phyloP scores from a whole-genome alignment of 2,888 invertebrate species.

The Luperina nickerlii region DNA sequence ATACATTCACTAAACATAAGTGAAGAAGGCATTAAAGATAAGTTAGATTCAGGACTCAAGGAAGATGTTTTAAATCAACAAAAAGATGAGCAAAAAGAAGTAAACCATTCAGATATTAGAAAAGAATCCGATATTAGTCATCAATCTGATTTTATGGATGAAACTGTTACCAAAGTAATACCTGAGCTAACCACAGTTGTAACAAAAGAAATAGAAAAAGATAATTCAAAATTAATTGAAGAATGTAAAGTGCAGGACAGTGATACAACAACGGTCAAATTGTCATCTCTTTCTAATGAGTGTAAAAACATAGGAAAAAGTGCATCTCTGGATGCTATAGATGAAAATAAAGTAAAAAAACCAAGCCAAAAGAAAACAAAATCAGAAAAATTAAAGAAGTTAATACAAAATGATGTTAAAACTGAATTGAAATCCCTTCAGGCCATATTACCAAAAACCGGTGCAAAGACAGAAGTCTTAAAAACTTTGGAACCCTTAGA shows the following conservation, averaged over 20 bases:
- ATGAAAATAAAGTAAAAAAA: slow-evolving; percentile 50
- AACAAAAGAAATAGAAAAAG: slow-evolving; percentile 19
- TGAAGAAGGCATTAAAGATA: not conserved
- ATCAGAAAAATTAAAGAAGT: slow-evolving; percentile 62
- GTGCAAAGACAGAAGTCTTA: slow-evolving; percentile 16
- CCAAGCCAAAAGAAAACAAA: slow-evolving; percentile 57
- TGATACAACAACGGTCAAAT: slow-evolving; percentile 5
- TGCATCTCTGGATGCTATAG: slow-evolving; percentile 57
- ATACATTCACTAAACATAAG: slow-evolving; percentile 2
- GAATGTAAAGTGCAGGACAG: not conserved
- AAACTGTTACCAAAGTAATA: slow-evolving; percentile 4
- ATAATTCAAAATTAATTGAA: slow-evolving; percentile 12
- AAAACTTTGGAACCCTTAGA: slow-evolving; percentile 11
- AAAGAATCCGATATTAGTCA: not conserved
- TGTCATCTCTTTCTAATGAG: slow-evolving; percentile 15
- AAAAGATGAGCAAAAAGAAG: slow-evolving; percentile 14
- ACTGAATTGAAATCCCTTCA: slow-evolving; percentile 32
- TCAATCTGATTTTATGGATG: slow-evolving; percentile 3
- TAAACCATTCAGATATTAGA: not conserved
- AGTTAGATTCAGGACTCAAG: not conserved
- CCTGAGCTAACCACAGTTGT: slow-evolving; percentile 2
- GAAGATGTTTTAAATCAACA: not conserved
- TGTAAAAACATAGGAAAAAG: slow-evolving; percentile 59
- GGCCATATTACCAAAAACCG: slow-evolving; percentile 37
- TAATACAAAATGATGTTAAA: slow-evolving; percentile 24